Conservation (phyloP, 35 echinoderm and acorn worm genomes). For the Apostichopus japonicus region DNA sequence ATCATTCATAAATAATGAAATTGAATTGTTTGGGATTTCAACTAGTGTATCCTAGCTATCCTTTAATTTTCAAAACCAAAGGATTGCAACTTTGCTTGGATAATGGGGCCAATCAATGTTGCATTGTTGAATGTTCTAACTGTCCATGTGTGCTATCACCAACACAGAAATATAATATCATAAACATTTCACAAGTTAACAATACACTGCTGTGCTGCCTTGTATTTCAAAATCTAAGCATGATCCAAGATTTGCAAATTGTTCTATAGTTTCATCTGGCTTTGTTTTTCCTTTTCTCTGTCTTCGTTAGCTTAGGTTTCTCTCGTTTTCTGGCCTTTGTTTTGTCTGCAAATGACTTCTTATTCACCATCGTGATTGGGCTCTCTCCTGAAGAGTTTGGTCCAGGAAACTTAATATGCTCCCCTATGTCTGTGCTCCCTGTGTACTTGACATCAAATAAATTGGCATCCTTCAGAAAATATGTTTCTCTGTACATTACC, state of each 20-base stretch:
- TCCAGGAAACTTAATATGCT: conserved; percentile 11
- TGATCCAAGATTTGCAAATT: not conserved
- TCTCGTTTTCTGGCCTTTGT: conserved; percentile 11
- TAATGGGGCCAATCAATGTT: no score
- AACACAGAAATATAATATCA: no score
- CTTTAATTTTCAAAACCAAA: no score
- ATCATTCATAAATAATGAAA: no score
- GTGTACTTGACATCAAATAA: conserved; percentile 79
- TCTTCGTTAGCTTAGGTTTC: conserved; percentile 34
- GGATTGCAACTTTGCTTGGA: no score
- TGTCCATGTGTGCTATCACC: no score
- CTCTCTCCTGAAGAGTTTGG: conserved; percentile 1
- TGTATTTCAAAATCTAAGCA: not conserved
- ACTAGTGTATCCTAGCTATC: no score
- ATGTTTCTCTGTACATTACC: conserved; percentile 78
- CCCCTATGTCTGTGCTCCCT: conserved; percentile 56
- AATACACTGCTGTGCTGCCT: not conserved
- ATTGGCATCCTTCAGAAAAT: conserved; percentile 73
- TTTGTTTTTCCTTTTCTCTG: conserved; percentile 33
- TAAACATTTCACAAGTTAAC: not conserved
- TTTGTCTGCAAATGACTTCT: conserved; percentile 10
- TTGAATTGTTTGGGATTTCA: no score
- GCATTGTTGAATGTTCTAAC: no score
- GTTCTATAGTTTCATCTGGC: not conserved
- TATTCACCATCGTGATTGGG: not conserved